phyloP scores from a whole-genome alignment of 2,113 vertebrate genomes.

The Blennius ocellaris region DNA sequence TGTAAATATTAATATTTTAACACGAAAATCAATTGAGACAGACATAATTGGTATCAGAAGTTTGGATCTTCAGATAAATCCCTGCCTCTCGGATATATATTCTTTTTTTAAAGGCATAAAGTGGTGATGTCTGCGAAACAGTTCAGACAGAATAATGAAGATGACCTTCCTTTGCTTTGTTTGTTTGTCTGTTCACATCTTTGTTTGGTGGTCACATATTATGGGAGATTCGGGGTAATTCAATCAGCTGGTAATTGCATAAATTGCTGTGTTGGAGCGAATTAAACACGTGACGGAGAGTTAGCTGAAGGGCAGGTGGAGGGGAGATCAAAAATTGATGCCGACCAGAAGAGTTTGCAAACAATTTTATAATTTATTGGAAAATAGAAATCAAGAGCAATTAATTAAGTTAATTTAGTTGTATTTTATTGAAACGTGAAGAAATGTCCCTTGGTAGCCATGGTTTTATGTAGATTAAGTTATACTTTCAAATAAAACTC shows the following conservation, averaged over 20 bases:
- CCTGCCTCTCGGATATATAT: too few relatives aligned
- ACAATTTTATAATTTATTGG: too few relatives aligned
- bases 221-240: constrained; percentile 29
- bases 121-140: too few relatives aligned
- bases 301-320: constrained; percentile 1
- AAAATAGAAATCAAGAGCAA: too few relatives aligned
- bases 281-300: constrained; percentile 45
- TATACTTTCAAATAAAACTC: background rate
- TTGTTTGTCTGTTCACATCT: constrained; percentile 50
- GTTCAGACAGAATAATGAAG: background rate
- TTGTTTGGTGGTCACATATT: constrained; percentile 43
- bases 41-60: too few relatives aligned
- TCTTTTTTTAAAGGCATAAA: too few relatives aligned
- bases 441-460: background rate
- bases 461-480: background rate
- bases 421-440: too few relatives aligned
- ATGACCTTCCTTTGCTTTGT: constrained; percentile 59
- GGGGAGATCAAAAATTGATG: background rate
- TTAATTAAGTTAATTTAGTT: too few relatives aligned
- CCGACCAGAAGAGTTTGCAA: background rate
- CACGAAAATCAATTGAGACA: too few relatives aligned
- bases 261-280: constrained; percentile 34
- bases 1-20: too few relatives aligned
- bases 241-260: constrained; percentile 59
- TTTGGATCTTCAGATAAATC: too few relatives aligned